phyloP scores from a whole-genome alignment of 2,797 vertebrate species.

The Tapera naevia region DNA sequence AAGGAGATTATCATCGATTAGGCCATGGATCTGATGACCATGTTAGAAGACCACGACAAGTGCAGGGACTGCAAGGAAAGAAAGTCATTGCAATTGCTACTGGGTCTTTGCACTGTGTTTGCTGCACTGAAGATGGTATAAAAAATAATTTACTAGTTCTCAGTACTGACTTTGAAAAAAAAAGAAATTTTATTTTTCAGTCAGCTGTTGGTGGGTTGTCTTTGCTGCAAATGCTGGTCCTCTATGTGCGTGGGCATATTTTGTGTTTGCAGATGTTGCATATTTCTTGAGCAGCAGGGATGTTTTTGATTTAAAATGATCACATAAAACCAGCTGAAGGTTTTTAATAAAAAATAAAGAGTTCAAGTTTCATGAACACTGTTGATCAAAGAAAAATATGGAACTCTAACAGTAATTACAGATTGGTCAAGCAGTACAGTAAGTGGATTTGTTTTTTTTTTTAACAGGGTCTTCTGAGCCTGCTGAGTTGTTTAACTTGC shows the following conservation, averaged over 20 bases:
- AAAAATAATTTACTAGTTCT: background rate
- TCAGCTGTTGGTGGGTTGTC: background rate
- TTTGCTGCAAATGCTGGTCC: background rate
- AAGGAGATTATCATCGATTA: constrained; percentile 96
- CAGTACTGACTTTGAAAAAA: background rate
- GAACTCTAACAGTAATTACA: background rate
- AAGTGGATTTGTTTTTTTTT: background rate
- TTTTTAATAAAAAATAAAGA: background rate
- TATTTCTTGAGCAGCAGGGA: background rate
- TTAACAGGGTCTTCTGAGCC: background rate
- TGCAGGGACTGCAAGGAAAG: constrained; percentile 96
- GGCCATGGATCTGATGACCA: constrained; percentile 98
- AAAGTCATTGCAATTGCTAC: constrained; percentile 99
- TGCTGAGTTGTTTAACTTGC: background rate
- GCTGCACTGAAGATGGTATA: constrained; percentile 97
- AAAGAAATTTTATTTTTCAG: background rate
- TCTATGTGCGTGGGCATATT: background rate
- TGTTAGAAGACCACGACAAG: constrained; percentile 93
- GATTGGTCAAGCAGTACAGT: background rate
- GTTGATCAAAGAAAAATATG: background rate
- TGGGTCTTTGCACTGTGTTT: constrained; percentile 96
- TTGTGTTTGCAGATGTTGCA: background rate
- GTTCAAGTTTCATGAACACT: background rate
- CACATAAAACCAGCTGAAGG: background rate
- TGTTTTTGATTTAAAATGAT: background rate